These are phyloP conservation scores for Doryteuthis pealeii DNA, from an alignment of 1,140 invertebrate genomes.

Conservation along the genomic window DNA sequence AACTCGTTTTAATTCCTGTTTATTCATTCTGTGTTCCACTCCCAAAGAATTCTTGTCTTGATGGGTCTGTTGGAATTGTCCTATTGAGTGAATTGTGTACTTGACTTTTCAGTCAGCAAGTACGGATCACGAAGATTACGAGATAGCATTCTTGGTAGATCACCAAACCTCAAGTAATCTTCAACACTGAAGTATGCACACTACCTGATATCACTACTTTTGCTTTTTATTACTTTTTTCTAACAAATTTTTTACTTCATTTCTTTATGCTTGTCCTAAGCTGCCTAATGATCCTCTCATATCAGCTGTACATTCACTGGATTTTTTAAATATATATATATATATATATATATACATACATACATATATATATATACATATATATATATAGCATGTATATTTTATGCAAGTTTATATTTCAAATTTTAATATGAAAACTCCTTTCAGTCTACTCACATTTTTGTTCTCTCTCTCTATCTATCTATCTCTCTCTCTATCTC, in stretches of 20 bases:
- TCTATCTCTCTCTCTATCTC: too few relatives aligned
- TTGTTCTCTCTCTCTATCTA: too few relatives aligned
- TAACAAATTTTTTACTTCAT: not conserved
- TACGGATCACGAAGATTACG: not conserved
- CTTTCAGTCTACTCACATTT: too few relatives aligned
- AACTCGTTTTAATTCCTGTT: too few relatives aligned
- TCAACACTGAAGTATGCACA: conserved; percentile 5
- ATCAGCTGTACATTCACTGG: too few relatives aligned
- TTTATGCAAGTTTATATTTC: not conserved
- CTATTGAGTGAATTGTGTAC: not conserved
- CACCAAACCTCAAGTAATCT: not conserved
- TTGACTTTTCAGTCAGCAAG: conserved; percentile 5
- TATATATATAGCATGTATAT: conserved; percentile 1
- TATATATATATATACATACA: conserved; percentile 5
- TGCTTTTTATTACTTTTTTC: not conserved
- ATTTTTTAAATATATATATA: not conserved
- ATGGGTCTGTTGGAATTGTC: too few relatives aligned
- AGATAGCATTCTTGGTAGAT: conserved; percentile 2
- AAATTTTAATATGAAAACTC: too few relatives aligned
- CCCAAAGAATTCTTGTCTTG: too few relatives aligned
- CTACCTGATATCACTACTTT: not conserved
- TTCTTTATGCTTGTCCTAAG: not conserved
- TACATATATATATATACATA: conserved; percentile 5
- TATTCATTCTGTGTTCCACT: too few relatives aligned
- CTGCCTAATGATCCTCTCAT: too few relatives aligned